Evolutionary conservation across 2,888 invertebrate genomes (phyloP), one percentile per base, ranked within the genome.

Genomic region (Synergus itoensis): DNA sequence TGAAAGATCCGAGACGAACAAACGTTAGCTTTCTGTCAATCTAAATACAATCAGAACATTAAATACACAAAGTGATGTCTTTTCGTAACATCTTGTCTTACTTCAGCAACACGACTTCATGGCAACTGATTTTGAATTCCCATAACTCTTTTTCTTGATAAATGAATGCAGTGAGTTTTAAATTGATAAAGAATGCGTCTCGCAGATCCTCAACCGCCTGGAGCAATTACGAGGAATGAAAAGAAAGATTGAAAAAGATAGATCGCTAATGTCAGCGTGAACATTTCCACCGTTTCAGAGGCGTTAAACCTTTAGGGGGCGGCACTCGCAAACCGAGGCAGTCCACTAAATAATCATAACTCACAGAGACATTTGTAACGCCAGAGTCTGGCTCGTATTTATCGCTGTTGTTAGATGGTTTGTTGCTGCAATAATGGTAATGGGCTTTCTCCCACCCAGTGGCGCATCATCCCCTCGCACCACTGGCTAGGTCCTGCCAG

Each of bases 361-460:
- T 88, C 89, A 86, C 86, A 87, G 87, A 86, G 87, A 87, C 87
- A 89, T 89, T 89, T 89, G 88, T 87, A 87, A 89, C 86, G 86
- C 87, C 87, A 87, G 84, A 81, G 83, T 85, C 86, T 85, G 84
- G 87, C 84, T 84, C 85, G 85, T 90, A 89, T 91, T 92, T 92
- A 91, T 92, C 88, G 91, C 90, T 91, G 91, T 91, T 91, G 91
- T 90, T 92, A 90, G 89, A 89, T 88, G 89, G 90, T 90, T 90
- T 91, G 91, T 91, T 91, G 90, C 89, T 88, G 92, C 90, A 92
- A 92, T 92, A 92, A 92, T 88, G 90, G 86, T 92, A 92, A 92
- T 92, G 92, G 92, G 87, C 87, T 88, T 85, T 85, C 86, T 84
- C 85, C 84, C 83, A 73, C 81, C 79, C 83, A 45, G 63, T 62